Evolutionary conservation across 2,888 invertebrate species (phyloP).

Genomic region (Ophion costatus): DNA sequence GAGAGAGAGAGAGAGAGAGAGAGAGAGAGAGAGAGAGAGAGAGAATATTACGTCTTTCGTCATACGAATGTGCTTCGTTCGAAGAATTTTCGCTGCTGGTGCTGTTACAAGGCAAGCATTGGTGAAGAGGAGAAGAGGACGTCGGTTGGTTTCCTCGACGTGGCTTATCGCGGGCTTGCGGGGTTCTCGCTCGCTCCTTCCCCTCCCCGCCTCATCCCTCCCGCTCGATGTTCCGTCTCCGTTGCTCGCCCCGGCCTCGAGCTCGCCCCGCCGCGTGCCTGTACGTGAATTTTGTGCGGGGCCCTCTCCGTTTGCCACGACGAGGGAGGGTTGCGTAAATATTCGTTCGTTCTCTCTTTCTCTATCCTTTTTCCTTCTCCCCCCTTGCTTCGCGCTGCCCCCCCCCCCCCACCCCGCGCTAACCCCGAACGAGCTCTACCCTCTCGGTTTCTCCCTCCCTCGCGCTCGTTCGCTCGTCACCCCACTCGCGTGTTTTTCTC

Average conservation of each 20-base stretch:
- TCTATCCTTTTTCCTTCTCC: conserved; percentile 61
- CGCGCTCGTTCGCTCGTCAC: conserved; percentile 55
- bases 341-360: conserved; percentile 59
- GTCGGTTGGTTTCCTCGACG: conserved; percentile 67
- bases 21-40: conserved; percentile 13
- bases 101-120: conserved; percentile 53
- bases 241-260: conserved; percentile 53
- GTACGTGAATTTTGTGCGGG: conserved; percentile 67
- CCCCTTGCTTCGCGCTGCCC: conserved; percentile 26
- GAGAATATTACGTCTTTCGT: conserved; percentile 45
- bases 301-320: conserved; percentile 43
- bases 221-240: conserved; percentile 2
- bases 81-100: conserved; percentile 59
- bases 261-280: conserved; percentile 60
- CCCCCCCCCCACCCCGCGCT: conserved; percentile 46
- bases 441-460: conserved; percentile 34
- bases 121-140: conserved; percentile 53
- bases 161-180: conserved; percentile 65
- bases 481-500: conserved; percentile 53
- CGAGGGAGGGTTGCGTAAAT: conserved; percentile 82
- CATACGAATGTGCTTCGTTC: conserved; percentile 38
- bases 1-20: neutral
- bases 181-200: conserved; percentile 25
- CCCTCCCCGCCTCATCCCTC: conserved; percentile 8
- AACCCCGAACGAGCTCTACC: conserved; percentile 56